Conservation (phyloP, 2,888 invertebrate genomes). For the Zygaena filipendulae region DNA sequence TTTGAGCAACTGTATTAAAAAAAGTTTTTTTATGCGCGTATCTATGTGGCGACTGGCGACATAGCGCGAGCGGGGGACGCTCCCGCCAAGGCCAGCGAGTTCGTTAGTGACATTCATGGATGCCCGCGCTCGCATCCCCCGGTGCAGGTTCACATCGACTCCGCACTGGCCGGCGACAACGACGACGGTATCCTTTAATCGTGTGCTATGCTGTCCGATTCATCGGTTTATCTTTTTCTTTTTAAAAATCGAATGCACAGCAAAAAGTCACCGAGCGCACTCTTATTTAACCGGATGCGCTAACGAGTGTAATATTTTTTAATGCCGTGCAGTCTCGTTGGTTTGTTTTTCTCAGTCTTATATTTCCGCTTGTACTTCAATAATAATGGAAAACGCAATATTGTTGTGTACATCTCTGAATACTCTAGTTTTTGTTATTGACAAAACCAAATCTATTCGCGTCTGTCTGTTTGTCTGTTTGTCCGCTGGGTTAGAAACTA, state of each 20-base stretch:
- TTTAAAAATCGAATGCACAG: conserved; percentile 38
- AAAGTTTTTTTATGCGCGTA: too few species aligned
- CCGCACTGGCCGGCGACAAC: conserved; percentile 13
- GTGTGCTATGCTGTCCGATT: conserved; percentile 50
- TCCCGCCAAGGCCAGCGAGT: conserved; percentile 60
- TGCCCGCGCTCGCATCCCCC: conserved; percentile 44
- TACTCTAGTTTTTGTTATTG: too few species aligned
- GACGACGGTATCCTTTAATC: conserved; percentile 42
- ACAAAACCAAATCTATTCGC: too few species aligned
- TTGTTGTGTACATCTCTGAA: too few species aligned
- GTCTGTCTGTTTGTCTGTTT: too few species aligned
- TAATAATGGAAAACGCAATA: too few species aligned
- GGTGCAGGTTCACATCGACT: conserved; percentile 14
- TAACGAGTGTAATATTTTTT: conserved; percentile 61
- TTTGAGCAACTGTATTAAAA: too few species aligned
- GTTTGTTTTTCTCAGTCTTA: conserved; percentile 44
- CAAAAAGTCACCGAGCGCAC: conserved; percentile 49
- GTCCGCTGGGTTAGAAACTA: too few species aligned
- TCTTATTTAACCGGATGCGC: conserved; percentile 64
- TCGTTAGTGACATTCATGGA: conserved; percentile 67
- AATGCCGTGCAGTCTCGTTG: conserved; percentile 37
- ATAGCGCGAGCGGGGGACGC: conserved; percentile 28
- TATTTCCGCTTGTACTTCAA: conserved; percentile 43
- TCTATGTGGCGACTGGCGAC: too few species aligned
- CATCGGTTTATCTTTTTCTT: conserved; percentile 53